Conservation (phyloP, 1,140 invertebrate species). For the Limonius californicus region DNA sequence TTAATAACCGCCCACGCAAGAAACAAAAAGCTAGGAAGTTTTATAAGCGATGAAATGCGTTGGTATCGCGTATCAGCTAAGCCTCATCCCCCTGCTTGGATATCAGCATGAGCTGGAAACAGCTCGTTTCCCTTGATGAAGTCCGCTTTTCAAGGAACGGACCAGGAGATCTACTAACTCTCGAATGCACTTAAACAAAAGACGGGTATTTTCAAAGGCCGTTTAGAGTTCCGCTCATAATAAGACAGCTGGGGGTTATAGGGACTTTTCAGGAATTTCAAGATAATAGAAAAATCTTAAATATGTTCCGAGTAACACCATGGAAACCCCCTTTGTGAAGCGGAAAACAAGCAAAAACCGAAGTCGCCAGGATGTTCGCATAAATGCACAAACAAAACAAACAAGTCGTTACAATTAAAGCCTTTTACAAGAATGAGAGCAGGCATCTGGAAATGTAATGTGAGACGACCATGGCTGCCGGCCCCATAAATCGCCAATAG, state of each 20-base stretch:
- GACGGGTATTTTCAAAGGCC: background rate
- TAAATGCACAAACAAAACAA: background rate
- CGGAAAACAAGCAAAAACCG: background rate
- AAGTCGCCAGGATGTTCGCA: background rate
- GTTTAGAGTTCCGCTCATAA: no score
- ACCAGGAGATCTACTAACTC: background rate
- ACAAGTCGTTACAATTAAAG: background rate
- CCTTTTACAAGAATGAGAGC: background rate
- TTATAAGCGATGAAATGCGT: constrained; percentile 15
- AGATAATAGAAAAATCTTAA: background rate
- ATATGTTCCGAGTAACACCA: background rate
- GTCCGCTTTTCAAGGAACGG: background rate
- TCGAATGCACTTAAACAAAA: constrained; percentile 1
- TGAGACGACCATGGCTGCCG: background rate
- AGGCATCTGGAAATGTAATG: constrained; percentile 3
- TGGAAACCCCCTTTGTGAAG: background rate
- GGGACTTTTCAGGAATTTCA: background rate
- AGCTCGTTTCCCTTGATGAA: background rate
- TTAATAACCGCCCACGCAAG: constrained; percentile 31
- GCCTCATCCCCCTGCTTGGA: background rate
- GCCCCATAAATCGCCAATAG: constrained; percentile 4
- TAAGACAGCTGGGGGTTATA: no score
- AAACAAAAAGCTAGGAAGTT: constrained; percentile 23
- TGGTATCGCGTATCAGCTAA: background rate
- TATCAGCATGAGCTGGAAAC: background rate